phyloP scores from a whole-genome alignment of 53 echinoderm and acorn worm genomes.

The Luidia sarsii region DNA sequence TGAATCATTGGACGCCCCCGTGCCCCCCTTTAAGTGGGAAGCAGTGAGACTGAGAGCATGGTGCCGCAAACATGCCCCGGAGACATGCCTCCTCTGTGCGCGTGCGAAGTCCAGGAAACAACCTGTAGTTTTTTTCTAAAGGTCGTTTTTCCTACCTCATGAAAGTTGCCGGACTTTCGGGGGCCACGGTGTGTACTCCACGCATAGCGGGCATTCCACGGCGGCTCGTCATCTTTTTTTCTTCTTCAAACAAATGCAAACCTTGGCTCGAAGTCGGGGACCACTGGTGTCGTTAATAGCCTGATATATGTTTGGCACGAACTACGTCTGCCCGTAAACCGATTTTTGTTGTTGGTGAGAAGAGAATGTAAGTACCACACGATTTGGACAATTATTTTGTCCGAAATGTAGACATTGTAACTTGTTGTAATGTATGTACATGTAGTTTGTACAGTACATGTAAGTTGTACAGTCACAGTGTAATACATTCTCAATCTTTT shows the following conservation, averaged over 20 bases:
- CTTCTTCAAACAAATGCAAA: background rate
- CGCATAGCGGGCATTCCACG: constrained; percentile 29
- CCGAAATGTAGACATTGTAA: no score
- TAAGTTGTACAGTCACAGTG: no score
- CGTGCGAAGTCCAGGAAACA: background rate
- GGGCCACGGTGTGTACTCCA: background rate
- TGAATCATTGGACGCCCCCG: no score
- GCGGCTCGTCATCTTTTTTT: background rate
- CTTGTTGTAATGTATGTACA: no score
- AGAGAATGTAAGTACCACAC: background rate
- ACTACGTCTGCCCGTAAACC: background rate
- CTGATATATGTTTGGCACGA: background rate
- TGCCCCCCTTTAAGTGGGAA: no score
- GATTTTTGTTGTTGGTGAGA: background rate
- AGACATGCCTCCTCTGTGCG: background rate
- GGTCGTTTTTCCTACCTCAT: constrained; percentile 21
- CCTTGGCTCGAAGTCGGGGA: background rate
- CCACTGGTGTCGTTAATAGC: background rate
- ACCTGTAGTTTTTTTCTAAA: constrained; percentile 4
- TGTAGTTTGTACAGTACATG: no score
- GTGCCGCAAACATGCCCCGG: background rate
- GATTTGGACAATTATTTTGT: background rate
- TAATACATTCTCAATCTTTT: no score
- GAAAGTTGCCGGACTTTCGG: constrained; percentile 16
- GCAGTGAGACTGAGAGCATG: no score